Evolutionary conservation across 2,888 invertebrate species (phyloP), one percentile per base, ranked within the genome.

Genomic region (Prostheceraeus crozeri): DNA sequence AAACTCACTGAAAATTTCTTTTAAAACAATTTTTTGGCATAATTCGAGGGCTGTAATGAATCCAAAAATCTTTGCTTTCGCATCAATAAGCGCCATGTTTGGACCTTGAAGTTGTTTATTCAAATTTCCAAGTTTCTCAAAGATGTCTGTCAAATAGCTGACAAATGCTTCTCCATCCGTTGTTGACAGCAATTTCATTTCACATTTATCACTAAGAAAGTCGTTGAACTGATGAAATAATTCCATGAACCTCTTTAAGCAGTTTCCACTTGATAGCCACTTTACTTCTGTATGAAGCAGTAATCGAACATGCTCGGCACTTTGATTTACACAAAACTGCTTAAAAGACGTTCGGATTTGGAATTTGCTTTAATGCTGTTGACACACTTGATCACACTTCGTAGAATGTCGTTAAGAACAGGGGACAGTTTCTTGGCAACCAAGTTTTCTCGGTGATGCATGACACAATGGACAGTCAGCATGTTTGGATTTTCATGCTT

Each of bases 251-350:
- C n/a, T n/a, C n/a, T n/a, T n/a, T n/a, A n/a, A n/a, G 46, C 48
- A 64, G 30, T 62, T 64, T 40, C 64, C 62, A 61, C 62, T 64
- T 21, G 61, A 64, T 27, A 64, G 55, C 59, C 58, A 62, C n/a
- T 57, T 53, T 35, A 63, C 60, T 31, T 60, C 63, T 52, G 59
- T 62, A 30, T 63, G 65, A 51, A 60, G 57, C 52, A 64, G 54
- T 30, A 63, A 58, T 45, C 45, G 60, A 14, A 53, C 48, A 56
- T 61, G 57, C 23, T 65, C 59, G 58, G 35, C 59, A 60, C 57
- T 59, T 51, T 60, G 46, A 33, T 59, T 53, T 35, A 60, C 30
- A 45, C 54, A 63, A 51, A 60, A 54, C 48, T 61, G 45, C 35
- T 57, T 53, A 58, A 63, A 64, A 64, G 30, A 53, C 57, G 45